Base-by-base conservation (phyloP, 2,797 vertebrate species). In the Perdix hodgsoniae region DNA sequence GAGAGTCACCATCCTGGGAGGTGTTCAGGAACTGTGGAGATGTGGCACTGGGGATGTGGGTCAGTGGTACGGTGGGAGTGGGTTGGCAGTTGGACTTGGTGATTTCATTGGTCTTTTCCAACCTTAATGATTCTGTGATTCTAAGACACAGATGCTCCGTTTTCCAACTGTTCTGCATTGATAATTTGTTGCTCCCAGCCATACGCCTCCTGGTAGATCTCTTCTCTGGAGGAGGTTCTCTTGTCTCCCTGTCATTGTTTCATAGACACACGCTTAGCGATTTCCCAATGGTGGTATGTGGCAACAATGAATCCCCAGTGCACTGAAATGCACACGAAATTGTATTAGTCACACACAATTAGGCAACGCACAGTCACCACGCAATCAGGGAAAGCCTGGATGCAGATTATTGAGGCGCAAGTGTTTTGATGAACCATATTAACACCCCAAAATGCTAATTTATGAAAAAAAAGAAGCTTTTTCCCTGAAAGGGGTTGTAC, bases 221-320 rank as follows among this genome's bases (percentile, higher is more conserved):
- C 91, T 86, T 94, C 92, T 95, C 90, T 1, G 64, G 91, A 93
- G 92, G 89, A 93, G 89, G 64, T 92, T 61, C 47, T 92, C 92
- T 94, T 79, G 89, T 96, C 91, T 93, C 95, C 84, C 80, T 91
- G 92, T 90, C 94, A 88, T 80, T 75, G 77, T 95, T 94, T 88
- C 95, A 89, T 88, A 95, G 95, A 82, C 91, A 77, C 86, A 91
- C 73, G 42, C 84, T 86, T 59, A 86, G 79, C 13, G 27, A 94
- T 97, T 97, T 96, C 96, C 94, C 94, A 96, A 97, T 66, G 91
- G 74, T 86, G 72, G 77, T 84, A 80, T 96, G 97, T 96, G 93
- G 96, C 96, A 96, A 96, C 89, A 85, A 91, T 92, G 95, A 96
- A 97, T 96, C 81, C 94, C 93, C 91, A 92, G 83, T 11, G 91